Evolutionary conservation across 2,797 vertebrate species (phyloP).

Genomic region (Typhlichthys eigenmanni): DNA sequence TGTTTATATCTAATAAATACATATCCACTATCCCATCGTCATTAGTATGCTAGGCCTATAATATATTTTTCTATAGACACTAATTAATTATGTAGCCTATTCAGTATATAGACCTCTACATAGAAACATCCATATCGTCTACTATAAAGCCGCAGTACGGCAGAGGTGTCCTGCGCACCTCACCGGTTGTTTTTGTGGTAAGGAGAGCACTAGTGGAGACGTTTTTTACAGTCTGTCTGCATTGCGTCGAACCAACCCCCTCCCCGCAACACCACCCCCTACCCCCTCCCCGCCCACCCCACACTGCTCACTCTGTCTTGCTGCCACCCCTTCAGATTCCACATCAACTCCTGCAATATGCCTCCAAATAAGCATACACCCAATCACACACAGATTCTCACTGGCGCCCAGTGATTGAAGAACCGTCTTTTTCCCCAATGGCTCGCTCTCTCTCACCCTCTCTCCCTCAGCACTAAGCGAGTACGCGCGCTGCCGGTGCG

Average conservation of each 20-base stretch:
- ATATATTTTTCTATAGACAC: background rate
- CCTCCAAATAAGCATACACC: constrained; percentile 44
- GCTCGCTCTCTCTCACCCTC: background rate
- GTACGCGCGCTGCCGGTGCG: constrained; percentile 20
- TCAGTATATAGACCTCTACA: too few relatives aligned
- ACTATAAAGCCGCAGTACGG: constrained; percentile 2
- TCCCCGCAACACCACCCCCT: constrained; percentile 10
- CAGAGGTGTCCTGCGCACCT: constrained; percentile 21
- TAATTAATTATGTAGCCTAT: too few relatives aligned
- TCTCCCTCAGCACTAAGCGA: background rate
- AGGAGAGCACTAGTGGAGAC: constrained; percentile 53
- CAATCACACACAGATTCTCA: constrained; percentile 6
- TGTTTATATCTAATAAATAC: background rate
- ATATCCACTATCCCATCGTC: background rate
- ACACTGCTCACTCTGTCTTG: constrained; percentile 13
- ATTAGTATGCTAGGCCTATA: background rate
- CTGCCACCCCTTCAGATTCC: constrained; percentile 8
- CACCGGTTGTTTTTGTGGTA: constrained; percentile 33
- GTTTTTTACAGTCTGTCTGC: constrained; percentile 78
- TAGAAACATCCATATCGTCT: background rate
- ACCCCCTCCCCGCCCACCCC: constrained; percentile 14
- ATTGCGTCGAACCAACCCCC: constrained; percentile 75
- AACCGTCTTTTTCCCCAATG: background rate
- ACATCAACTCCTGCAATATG: constrained; percentile 67
- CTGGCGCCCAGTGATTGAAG: constrained; percentile 19